A percentile compares a stretch with the other conserved stretches of the same genome.
Evolutionary conservation across 2,797 vertebrate genomes (phyloP).

Genomic region (Podarcis lilfordi): DNA sequence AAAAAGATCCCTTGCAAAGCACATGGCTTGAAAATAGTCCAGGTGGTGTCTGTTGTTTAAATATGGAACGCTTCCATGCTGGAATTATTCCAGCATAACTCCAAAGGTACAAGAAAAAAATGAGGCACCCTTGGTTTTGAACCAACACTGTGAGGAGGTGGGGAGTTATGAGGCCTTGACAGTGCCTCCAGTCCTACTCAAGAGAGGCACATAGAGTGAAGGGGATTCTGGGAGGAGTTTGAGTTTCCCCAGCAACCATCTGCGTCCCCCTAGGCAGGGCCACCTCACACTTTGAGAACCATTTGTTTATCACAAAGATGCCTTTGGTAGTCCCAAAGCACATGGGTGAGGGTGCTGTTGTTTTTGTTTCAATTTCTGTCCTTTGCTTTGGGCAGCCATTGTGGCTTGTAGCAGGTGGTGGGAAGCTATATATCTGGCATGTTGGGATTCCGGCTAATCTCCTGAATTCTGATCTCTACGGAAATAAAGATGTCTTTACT

Average conservation of each 20-base stretch:
- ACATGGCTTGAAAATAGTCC: not conserved
- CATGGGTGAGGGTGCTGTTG: slow-evolving; percentile 23
- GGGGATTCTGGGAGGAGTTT: not conserved
- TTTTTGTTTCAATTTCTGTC: slow-evolving; percentile 27
- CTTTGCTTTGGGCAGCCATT: slow-evolving; percentile 47
- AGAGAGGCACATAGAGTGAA: not conserved
- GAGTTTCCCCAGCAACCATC: not conserved
- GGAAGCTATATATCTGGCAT: slow-evolving; percentile 63
- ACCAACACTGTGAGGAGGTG: not conserved
- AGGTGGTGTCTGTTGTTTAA: not conserved
- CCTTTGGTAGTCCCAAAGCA: slow-evolving; percentile 24
- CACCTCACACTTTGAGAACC: slow-evolving; percentile 4
- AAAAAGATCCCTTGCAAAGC: not conserved
- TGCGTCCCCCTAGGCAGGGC: not conserved
- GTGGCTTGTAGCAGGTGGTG: slow-evolving; percentile 54
- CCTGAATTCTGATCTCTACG: slow-evolving; percentile 56
- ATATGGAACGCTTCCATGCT: not conserved
- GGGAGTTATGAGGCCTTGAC: not conserved
- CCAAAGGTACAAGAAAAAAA: not conserved
- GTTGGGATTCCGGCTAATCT: slow-evolving; percentile 56
- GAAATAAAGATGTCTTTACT: slow-evolving; percentile 54
- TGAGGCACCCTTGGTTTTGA: not conserved
- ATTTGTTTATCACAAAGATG: slow-evolving; percentile 26
- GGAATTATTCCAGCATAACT: not conserved
- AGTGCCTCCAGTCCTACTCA: not conserved